Evolutionary conservation across 2,113 vertebrate genomes (phyloP).

Genomic region (Leptobrachium leishanense): DNA sequence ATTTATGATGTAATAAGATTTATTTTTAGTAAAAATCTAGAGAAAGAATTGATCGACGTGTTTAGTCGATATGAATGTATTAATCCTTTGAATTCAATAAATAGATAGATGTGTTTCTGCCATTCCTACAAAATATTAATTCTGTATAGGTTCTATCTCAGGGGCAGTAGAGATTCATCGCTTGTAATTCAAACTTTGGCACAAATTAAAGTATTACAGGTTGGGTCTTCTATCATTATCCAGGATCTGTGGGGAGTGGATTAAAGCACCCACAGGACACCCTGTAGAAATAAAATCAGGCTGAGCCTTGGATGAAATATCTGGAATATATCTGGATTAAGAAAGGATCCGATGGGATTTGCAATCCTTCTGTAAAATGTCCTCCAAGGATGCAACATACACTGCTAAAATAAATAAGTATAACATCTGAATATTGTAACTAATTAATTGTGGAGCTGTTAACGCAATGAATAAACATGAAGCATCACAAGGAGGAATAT

Average conservation of each 20-base stretch:
- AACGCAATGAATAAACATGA: background rate
- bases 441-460: background rate
- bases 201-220: background rate
- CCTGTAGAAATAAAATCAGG: constrained; percentile 4
- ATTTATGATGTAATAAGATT: too few species aligned
- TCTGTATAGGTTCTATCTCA: too few species aligned
- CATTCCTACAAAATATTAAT: too few species aligned
- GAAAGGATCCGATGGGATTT: constrained; percentile 25
- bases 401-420: constrained; percentile 11
- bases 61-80: too few species aligned
- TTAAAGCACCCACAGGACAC: constrained; percentile 1
- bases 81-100: too few species aligned
- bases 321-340: constrained; percentile 24
- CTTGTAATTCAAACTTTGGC: background rate
- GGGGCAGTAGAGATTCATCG: too few species aligned
- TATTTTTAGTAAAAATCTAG: too few species aligned
- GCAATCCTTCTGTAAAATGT: constrained; percentile 7
- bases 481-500: background rate
- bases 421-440: background rate
- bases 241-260: constrained; percentile 13
- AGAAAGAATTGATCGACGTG: too few species aligned
- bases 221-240: background rate
- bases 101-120: too few species aligned
- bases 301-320: constrained; percentile 25
- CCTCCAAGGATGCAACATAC: background rate